Percentiles rank a stretch among this genome's conserved stretches.
Evolutionary conservation across 2,113 vertebrate genomes (phyloP).

Genomic region (Ardeotis arabs): DNA sequence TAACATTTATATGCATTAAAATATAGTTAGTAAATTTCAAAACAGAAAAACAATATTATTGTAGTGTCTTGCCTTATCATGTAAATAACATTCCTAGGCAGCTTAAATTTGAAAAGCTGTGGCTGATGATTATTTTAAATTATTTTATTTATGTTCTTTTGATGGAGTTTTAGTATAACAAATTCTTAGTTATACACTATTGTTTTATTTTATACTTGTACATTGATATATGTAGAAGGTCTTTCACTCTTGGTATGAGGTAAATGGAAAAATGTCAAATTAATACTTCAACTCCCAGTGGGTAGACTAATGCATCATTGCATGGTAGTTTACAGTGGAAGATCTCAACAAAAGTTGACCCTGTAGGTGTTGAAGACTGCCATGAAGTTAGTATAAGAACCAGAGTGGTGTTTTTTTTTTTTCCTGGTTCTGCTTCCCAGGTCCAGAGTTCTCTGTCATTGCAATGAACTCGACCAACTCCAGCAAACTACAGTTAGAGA

Average conservation of each 20-base stretch:
- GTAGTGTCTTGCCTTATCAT: background rate
- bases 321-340: background rate
- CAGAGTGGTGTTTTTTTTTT: background rate
- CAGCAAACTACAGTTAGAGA: background rate
- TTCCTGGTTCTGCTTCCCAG: background rate
- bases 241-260: background rate
- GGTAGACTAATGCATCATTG: background rate
- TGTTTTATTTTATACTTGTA: background rate
- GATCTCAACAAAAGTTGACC: background rate
- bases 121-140: background rate
- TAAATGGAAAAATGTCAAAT: background rate
- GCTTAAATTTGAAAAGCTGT: background rate
- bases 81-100: background rate
- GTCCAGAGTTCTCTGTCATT: background rate
- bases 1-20: background rate
- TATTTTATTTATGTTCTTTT: background rate
- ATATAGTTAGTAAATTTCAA: background rate
- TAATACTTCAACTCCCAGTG: background rate
- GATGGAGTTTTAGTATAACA: background rate
- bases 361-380: background rate
- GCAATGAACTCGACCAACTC: background rate
- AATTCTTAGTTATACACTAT: background rate
- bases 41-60: background rate
- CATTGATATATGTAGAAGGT: background rate
- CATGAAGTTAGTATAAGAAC: background rate